Conservation (phyloP, 2,888 invertebrate species). For the Hartigia nigra region DNA sequence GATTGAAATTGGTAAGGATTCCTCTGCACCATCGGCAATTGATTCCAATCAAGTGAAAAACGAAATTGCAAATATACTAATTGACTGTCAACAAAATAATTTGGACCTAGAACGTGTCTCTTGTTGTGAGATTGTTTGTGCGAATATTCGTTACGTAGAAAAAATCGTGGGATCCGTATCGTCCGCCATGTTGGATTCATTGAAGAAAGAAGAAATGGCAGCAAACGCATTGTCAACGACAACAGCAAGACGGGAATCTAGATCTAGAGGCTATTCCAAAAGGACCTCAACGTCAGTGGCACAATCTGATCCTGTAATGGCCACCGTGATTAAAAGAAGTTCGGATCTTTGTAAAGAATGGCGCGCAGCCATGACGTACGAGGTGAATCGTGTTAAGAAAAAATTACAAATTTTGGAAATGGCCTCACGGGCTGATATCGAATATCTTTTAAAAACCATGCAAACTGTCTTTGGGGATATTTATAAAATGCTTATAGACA, state of each 20-base stretch:
- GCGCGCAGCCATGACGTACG: slow-evolving; percentile 70
- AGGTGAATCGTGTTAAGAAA: slow-evolving; percentile 68
- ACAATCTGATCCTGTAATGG: neutral
- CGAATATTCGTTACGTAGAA: slow-evolving; percentile 30
- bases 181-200: neutral
- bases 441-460: slow-evolving; percentile 66
- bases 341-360: slow-evolving; percentile 69
- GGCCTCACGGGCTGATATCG: slow-evolving; percentile 66
- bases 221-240: neutral
- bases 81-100: slow-evolving; percentile 10
- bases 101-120: slow-evolving; percentile 12
- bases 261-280: neutral
- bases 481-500: slow-evolving; percentile 65
- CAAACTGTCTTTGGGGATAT: slow-evolving; percentile 63
- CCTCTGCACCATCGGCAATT: slow-evolving; percentile 14
- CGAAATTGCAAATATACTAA: slow-evolving; percentile 29
- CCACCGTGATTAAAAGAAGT: slow-evolving; percentile 13
- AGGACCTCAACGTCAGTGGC: neutral
- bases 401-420: slow-evolving; percentile 64
- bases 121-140: slow-evolving; percentile 31
- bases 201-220: slow-evolving; percentile 26
- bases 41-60: slow-evolving; percentile 25
- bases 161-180: slow-evolving; percentile 27
- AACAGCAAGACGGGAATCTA: slow-evolving; percentile 1
- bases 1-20: neutral